Base-by-base conservation (phyloP, 2,797 vertebrate genomes). In the Clamator glandarius region DNA sequence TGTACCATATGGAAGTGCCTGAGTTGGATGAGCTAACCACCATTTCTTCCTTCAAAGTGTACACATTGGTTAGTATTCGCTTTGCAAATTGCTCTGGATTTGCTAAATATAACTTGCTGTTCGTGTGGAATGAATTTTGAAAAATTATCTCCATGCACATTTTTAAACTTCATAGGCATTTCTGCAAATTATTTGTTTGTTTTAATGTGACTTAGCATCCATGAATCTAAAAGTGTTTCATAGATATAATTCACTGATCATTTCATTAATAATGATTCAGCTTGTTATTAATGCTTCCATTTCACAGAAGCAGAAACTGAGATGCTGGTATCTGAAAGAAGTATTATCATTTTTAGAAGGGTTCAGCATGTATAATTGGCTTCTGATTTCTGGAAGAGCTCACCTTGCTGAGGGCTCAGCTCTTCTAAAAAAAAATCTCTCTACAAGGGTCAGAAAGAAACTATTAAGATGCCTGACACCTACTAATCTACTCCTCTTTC, bases 371-470 rank as follows among this genome's bases (percentile, higher is more conserved):
- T 12, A 26, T 55, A 70, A 74, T 3, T 88, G 77, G n/a, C 36
- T 91, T 87, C 85, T 88, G 33, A 78, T 93, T 88, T 90, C 62
- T 59, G 46, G 55, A 83, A 85, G 61, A 64, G 58, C 51, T 92
- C 76, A 84, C 55, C 85, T 91, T 80, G 70, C 66, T 87, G 66
- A 73, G 35, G 57, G 69, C 84, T 91, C 62, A 85, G 68, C 19
- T 84, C 79, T 86, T 95, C 84, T 73, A 29, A 90, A 91, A 89
- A 91, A 89, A 90, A 80, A n/a, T 36, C 68, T 85, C 62, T 74
- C 82, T 84, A 52, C 58, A 91, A 89, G 73, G 89, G 73, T 94
- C 89, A 92, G 70, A 92, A 92, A 89, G 69, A 81, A 93, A 82
- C 74, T 70, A 67, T 76, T 82, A 90, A 95, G 92, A 75, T 93